phyloP scores from a whole-genome alignment of 2,888 invertebrate species.

The Cosmorhoe ocellata region DNA sequence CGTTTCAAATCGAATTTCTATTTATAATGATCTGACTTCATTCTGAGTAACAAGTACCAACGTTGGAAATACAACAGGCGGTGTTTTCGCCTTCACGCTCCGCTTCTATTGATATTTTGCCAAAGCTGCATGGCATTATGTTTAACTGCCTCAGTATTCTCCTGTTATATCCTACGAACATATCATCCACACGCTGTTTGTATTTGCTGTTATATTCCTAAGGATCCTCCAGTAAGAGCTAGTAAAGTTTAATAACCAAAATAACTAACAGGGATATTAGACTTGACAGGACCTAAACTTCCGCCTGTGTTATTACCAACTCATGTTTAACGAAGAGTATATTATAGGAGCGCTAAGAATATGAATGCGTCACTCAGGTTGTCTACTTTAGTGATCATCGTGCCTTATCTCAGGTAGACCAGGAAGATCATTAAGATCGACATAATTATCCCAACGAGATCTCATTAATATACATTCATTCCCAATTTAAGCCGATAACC shows the following conservation, averaged over 20 bases:
- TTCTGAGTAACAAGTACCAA: conserved; percentile 32
- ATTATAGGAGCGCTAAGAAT: neutral
- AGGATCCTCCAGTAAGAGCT: too few relatives aligned
- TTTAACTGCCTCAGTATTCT: conserved; percentile 27
- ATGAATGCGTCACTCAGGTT: neutral
- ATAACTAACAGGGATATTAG: too few relatives aligned
- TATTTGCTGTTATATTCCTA: neutral
- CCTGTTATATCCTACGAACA: conserved; percentile 7
- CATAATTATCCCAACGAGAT: conserved; percentile 33
- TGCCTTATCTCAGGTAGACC: conserved; percentile 21
- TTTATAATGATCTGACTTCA: conserved; percentile 72
- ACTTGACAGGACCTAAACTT: too few relatives aligned
- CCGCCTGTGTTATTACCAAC: too few relatives aligned
- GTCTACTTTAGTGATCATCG: neutral
- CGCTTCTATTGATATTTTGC: conserved; percentile 49
- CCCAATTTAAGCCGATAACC: conserved; percentile 22
- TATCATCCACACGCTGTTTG: neutral
- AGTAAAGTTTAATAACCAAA: too few relatives aligned
- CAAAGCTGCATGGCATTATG: conserved; percentile 38
- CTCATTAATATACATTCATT: conserved; percentile 32
- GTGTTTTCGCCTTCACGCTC: conserved; percentile 47
- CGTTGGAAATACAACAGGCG: conserved; percentile 44
- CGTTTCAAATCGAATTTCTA: conserved; percentile 60
- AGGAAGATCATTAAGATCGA: conserved; percentile 36
- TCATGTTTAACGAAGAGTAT: too few relatives aligned